Base-by-base conservation (phyloP, 2,888 invertebrate genomes). In the Aleiodes alternator region DNA sequence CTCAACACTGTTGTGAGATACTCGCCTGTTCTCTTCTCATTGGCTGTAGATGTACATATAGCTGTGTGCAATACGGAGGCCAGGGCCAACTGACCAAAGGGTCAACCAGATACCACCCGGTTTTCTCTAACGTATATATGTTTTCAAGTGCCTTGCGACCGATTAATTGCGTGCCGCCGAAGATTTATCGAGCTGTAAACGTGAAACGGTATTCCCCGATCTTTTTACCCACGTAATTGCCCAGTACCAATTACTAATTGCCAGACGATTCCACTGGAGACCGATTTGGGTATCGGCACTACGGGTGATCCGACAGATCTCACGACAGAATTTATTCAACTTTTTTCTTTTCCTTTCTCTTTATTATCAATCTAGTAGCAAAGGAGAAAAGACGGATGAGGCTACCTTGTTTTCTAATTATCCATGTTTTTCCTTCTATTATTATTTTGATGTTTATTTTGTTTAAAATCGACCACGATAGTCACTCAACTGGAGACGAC, bases 131-230 rank as follows among this genome's bases (percentile, higher is more conserved):
- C 64, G 72, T 55, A 29, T 73, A 69, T 78, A 68, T 77, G 72
- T 75, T 76, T 76, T 75, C 70, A 73, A 64, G 80, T 82, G 81
- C 82, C 83, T 86, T 80, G 82, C 82, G 79, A 84, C 83, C 86
- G 86, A 86, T 87, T 87, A 86, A 87, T 87, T 87, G 84, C 86
- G 79, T 80, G 78, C 82, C 75, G 80, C 72, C 73, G 77, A 80
- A 84, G 87, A 87, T 87, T 87, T 88, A 88, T 87, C 82, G 85
- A 80, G 79, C 78, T 79, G 79, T 79, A 82, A 80, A 76, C 80
- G 76, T 76, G 79, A 78, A 81, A 82, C 80, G 82, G 82, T 85
- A 84, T 84, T 85, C 81, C 80, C 66, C 70, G 79, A 74, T 78
- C 83, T 81, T 81, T 83, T 82, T 80, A 78, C 79, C 76, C 72